Evolutionary conservation across 2,113 vertebrate genomes (phyloP), one percentile per base, ranked within the genome.

Genomic region (Pygathrix nemaeus): DNA sequence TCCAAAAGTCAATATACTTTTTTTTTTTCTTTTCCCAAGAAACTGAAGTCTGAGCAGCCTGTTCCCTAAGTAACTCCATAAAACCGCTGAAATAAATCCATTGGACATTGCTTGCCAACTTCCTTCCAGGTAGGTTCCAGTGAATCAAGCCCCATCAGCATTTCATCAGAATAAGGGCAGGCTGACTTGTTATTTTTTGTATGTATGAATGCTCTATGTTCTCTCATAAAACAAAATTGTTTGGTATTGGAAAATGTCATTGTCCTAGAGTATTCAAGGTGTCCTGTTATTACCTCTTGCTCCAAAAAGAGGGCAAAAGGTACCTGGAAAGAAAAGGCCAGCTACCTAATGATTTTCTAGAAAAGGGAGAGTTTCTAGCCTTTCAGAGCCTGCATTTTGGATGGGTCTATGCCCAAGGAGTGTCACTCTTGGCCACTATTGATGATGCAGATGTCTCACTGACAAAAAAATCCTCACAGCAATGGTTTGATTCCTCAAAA

Each of bases 181-280:
- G 85, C 27, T 96, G 96, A 89, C 86, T 91, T 83, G 66, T 45
- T 72, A 57, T 40, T 90, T 93, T 93, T 90, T 43, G 17, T 55
- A 57, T 18, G 32, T 43, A 45, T 27, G 75, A 43, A 94, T 72
- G 66, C 11, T 95, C 73, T 59, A 3, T 75, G 96, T 95, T 86
- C 84, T 96, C 35, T 97, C 38, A 52, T 82, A 90, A 95, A 97
- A 81, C 80, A n/a, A 90, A 94, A 59, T 45, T 21, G 38, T 45
- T 83, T 32, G 35, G 45, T 55, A 50, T 48, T 87, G 4, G 72
- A 79, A 86, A 90, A 95, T 78, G 32, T 75, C 72, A 92, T 59
- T 94, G 84, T 50, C 21, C 70, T n/a, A 27, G 43, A 61, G 8
- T 12, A 38, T 32, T 90, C 55, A 59, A 38, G 13, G 23, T 52